Evolutionary conservation across 2,797 vertebrate species (phyloP).

Genomic region (Paramormyrops hopkinsi): DNA sequence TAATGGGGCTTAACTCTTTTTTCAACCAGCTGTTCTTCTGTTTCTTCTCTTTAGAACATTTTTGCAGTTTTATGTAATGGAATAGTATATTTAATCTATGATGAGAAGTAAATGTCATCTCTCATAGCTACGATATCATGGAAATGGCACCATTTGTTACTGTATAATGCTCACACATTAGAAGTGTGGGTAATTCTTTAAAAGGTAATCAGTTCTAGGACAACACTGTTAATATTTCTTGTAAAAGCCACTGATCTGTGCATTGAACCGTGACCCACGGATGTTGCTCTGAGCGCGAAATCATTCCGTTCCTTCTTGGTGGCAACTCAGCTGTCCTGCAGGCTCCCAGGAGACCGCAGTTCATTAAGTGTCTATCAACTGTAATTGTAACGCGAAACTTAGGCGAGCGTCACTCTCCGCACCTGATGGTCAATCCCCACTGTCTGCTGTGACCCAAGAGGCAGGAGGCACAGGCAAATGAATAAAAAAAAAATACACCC

Average conservation of each 20-base stretch:
- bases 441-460: not conserved
- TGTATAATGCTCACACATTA: not conserved
- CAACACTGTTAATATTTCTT: constrained; percentile 20
- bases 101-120: not conserved
- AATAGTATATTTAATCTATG: not conserved
- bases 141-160: not conserved
- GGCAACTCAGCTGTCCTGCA: not conserved
- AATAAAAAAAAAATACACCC: constrained; percentile 10
- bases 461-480: not conserved
- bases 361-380: constrained; percentile 15
- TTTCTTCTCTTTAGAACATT: not conserved
- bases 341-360: constrained; percentile 13
- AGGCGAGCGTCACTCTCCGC: not conserved
- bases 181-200: not conserved
- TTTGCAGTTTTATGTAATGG: not conserved
- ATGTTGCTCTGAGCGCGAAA: constrained; percentile 17
- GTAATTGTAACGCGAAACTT: constrained; percentile 2
- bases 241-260: constrained; percentile 8
- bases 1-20: constrained; percentile 11
- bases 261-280: constrained; percentile 17
- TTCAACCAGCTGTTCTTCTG: constrained; percentile 1
- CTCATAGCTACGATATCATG: not conserved
- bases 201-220: not conserved
- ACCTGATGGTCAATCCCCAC: not conserved
- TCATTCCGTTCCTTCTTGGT: constrained; percentile 22